phyloP scores from a whole-genome alignment of 1,140 invertebrate species.

The Eciton burchellii region DNA sequence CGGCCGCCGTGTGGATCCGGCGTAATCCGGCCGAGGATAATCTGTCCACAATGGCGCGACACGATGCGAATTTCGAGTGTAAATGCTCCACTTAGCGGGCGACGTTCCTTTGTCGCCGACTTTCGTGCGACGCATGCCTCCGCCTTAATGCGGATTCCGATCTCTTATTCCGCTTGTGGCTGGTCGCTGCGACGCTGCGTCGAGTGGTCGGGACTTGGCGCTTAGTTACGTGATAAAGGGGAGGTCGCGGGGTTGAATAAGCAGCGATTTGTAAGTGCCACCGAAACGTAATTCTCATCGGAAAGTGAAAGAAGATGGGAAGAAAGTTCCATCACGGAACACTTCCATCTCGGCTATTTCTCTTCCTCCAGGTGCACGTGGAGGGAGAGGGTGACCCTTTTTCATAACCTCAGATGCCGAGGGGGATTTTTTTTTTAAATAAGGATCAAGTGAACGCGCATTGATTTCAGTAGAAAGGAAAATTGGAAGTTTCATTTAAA shows the following conservation, averaged over 20 bases:
- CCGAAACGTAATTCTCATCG: background rate
- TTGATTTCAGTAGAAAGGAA: no score
- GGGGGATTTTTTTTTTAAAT: no score
- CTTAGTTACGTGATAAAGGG: background rate
- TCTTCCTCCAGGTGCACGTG: background rate
- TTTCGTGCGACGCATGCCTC: conserved; percentile 17
- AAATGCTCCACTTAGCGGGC: conserved; percentile 76
- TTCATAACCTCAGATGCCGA: no score
- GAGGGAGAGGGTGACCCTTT: no score
- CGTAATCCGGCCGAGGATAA: conserved; percentile 80
- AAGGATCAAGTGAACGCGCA: no score
- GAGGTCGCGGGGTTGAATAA: background rate
- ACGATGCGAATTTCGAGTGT: conserved; percentile 75
- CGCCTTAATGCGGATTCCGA: conserved; percentile 50
- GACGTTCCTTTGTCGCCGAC: conserved; percentile 42
- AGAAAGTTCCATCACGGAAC: no score
- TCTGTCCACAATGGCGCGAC: conserved; percentile 77
- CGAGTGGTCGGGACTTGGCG: background rate
- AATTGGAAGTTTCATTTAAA: no score
- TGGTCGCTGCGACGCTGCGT: background rate
- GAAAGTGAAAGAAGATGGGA: background rate
- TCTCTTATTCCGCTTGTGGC: background rate
- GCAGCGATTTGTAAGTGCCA: background rate
- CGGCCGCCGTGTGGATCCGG: conserved; percentile 51
- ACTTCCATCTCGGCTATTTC: no score